Conservation (phyloP, 2,797 vertebrate genomes). For the Sebastes miniatus region DNA sequence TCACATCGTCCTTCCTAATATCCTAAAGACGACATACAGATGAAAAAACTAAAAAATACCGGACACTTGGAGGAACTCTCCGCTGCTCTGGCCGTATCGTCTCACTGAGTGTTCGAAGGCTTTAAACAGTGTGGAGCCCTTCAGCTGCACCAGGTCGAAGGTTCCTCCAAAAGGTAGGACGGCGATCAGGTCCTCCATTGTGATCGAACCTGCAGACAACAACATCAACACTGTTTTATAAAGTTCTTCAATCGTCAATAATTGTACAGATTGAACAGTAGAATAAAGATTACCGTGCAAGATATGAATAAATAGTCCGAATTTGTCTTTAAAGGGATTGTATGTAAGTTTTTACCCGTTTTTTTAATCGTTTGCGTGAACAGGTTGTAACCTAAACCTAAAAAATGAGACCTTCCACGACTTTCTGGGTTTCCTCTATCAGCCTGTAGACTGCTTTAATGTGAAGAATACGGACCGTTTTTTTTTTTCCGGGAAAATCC, state of each 20-base stretch:
- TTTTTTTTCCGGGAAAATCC: too few species aligned
- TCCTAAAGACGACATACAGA: not conserved
- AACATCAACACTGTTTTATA: too few species aligned
- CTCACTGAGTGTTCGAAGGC: conserved; percentile 90
- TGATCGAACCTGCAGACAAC: conserved; percentile 84
- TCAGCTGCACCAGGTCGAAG: conserved; percentile 87
- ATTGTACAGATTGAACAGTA: not conserved
- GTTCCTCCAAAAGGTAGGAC: conserved; percentile 93
- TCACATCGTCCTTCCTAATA: too few species aligned
- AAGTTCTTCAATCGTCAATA: too few species aligned
- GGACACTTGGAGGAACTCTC: conserved; percentile 95
- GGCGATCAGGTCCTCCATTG: conserved; percentile 88
- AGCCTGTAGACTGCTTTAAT: too few species aligned
- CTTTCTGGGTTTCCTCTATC: too few species aligned
- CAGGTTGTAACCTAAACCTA: too few species aligned
- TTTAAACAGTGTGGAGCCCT: conserved; percentile 87
- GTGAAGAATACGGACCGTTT: too few species aligned
- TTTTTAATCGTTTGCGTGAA: too few species aligned
- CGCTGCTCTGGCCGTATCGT: conserved; percentile 82
- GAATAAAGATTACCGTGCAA: not conserved
- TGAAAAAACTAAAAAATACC: conserved; percentile 72
- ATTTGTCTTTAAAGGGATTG: too few species aligned
- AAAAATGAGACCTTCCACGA: too few species aligned
- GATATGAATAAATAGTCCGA: not conserved
- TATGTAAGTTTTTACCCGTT: rapidly evolving